Base-by-base conservation (phyloP, 2,113 vertebrate species). In the Syngnathus typhle region DNA sequence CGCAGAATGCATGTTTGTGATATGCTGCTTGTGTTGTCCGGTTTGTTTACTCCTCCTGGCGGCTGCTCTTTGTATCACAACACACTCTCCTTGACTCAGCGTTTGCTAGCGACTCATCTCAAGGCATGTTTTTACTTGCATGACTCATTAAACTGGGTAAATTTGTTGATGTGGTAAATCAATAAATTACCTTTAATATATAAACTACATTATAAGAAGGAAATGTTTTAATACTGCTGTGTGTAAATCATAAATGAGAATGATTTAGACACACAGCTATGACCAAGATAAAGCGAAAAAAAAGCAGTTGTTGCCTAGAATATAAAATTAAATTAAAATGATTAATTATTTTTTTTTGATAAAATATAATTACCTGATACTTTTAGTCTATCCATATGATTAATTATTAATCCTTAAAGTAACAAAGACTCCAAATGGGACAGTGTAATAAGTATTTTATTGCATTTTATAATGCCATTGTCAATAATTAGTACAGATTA, bases 401-500 rank as follows among this genome's bases (percentile, higher is more conserved):
- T 49, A n/a, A 37, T 11, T 21, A 37, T 7, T 12, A 65, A 52
- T 21, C 5, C 23, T 41, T 11, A 11, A 67, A 56, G 51, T 72
- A 77, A 73, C 27, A 65, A 56, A 16, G 65, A 83, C 64, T 12
- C 79, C 69, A 11, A 32, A 5, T 44, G 1, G 38, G 90, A 92
- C 89, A 87, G 91, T 91, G 87, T 82, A 84, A 88, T 92, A 92
- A 92, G 91, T 92, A 89, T 93, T 95, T 95, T 93, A 93, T 92
- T 93, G 92, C 92, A 92, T 92, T 93, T 93, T 93, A 95, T 94
- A 94, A 93, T 92, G 93, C 92, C 86, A 74, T 93, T 93, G 92
- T 95, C 92, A 93, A 94, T 93, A 93, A 93, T 93, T 93, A 93
- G 92, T 93, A 93, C 92, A 93, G 92, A 92, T 91, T 93, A 93